These are phyloP conservation scores for Callimorpha dominula DNA, from an alignment of 2,888 invertebrate species.

Conservation along the genomic window DNA sequence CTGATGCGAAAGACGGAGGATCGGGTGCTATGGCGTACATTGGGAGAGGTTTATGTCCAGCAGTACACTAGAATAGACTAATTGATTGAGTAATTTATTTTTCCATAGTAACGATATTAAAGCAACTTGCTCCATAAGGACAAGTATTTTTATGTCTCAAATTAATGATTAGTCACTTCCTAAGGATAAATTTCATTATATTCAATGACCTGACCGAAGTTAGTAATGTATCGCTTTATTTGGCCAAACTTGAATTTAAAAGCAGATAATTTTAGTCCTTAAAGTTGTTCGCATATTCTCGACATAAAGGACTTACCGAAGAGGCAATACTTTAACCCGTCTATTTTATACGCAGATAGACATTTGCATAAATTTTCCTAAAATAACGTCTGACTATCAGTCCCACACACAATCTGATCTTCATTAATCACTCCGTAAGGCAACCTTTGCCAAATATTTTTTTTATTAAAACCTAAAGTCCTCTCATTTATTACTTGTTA, in stretches of 20 bases:
- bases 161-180: too few relatives aligned
- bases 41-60: too few relatives aligned
- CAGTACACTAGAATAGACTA: too few relatives aligned
- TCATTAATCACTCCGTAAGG: constrained; percentile 37
- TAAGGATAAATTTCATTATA: too few relatives aligned
- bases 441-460: constrained; percentile 31
- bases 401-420: constrained; percentile 29
- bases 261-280: not conserved
- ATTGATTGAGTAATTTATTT: too few relatives aligned
- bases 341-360: constrained; percentile 3
- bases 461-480: constrained; percentile 18
- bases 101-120: too few relatives aligned
- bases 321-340: not conserved
- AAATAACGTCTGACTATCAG: constrained; percentile 2
- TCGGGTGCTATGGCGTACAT: too few relatives aligned
- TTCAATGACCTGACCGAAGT: too few relatives aligned
- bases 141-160: not conserved
- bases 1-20: too few relatives aligned
- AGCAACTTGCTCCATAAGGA: not conserved
- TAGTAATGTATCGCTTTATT: not conserved
- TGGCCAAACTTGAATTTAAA: not conserved
- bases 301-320: too few relatives aligned
- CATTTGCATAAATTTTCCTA: not conserved
- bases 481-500: constrained; percentile 15
- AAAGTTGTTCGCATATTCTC: not conserved